Conservation (phyloP, 2,113 vertebrate genomes). For the Acanthisitta chloris region DNA sequence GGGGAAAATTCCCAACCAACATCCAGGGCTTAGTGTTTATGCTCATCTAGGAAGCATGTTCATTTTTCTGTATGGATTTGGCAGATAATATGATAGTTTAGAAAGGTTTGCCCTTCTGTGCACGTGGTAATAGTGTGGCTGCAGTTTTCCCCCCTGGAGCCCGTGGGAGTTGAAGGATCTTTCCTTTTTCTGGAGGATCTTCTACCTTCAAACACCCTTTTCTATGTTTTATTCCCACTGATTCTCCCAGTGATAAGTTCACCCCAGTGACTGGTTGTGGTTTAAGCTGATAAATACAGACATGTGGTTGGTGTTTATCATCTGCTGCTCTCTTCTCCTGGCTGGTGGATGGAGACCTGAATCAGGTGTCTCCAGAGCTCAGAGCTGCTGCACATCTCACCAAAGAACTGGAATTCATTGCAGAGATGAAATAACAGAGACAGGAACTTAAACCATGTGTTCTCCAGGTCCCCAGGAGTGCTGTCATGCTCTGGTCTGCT, state of each 20-base stretch:
- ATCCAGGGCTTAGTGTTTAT: neutral
- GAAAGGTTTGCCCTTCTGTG: neutral
- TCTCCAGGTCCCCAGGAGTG: neutral
- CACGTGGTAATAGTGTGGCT: fast-evolving
- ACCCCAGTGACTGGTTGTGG: neutral
- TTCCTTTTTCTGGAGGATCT: neutral
- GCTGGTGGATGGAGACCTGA: neutral
- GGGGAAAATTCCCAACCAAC: neutral
- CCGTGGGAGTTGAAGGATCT: fast-evolving
- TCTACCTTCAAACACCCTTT: neutral
- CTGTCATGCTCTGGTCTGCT: too few species aligned
- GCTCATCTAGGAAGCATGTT: fast-evolving
- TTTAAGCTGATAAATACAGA: neutral
- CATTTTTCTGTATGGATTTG: neutral
- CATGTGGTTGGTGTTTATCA: fast-evolving
- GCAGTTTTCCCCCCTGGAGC: neutral
- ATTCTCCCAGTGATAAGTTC: neutral
- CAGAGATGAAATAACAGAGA: neutral
- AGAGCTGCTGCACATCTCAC: neutral
- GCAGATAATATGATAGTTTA: neutral
- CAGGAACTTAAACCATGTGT: neutral
- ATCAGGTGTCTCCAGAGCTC: neutral
- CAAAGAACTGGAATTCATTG: neutral
- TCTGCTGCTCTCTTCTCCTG: neutral
- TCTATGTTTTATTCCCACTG: neutral